phyloP scores from a whole-genome alignment of 2,797 vertebrate species.

The Phrynocephalus vlangalii region DNA sequence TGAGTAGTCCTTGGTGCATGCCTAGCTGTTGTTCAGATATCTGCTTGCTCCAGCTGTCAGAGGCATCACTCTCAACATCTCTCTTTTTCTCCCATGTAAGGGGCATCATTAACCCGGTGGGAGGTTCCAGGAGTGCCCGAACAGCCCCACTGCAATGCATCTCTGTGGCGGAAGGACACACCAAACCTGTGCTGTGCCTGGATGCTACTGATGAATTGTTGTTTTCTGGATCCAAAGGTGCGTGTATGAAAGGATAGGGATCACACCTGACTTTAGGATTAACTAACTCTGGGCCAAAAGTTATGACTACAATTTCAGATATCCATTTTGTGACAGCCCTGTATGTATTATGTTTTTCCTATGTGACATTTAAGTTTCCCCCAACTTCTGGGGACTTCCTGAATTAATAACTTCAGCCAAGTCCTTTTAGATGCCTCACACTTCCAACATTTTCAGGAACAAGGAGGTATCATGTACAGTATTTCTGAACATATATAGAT shows the following conservation, averaged over 20 bases:
- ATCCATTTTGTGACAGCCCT: neutral
- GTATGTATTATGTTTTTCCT: neutral
- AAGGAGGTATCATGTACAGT: too few relatives aligned
- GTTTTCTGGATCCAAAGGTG: conserved; percentile 98
- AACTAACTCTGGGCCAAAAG: neutral
- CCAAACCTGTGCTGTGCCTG: conserved; percentile 95
- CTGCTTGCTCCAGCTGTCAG: neutral
- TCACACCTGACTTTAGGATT: neutral
- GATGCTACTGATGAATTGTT: conserved; percentile 96
- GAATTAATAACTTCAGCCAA: neutral
- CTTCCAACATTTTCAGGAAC: neutral
- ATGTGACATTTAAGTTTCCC: too few relatives aligned
- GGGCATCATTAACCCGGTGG: conserved; percentile 93
- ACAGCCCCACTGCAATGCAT: conserved; percentile 94
- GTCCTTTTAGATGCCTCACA: neutral
- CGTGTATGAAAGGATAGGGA: fast-evolving
- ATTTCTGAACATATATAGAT: neutral
- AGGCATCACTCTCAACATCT: conserved; percentile 6
- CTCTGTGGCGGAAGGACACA: conserved; percentile 95
- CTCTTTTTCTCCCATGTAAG: conserved; percentile 79
- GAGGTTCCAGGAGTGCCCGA: conserved; percentile 89
- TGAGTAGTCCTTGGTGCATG: conserved; percentile 10
- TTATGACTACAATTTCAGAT: neutral
- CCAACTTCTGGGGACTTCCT: too few relatives aligned
- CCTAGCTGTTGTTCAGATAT: neutral